Evolutionary conservation across 2,113 vertebrate genomes (phyloP).

Genomic region (Sclerurus mexicanus): DNA sequence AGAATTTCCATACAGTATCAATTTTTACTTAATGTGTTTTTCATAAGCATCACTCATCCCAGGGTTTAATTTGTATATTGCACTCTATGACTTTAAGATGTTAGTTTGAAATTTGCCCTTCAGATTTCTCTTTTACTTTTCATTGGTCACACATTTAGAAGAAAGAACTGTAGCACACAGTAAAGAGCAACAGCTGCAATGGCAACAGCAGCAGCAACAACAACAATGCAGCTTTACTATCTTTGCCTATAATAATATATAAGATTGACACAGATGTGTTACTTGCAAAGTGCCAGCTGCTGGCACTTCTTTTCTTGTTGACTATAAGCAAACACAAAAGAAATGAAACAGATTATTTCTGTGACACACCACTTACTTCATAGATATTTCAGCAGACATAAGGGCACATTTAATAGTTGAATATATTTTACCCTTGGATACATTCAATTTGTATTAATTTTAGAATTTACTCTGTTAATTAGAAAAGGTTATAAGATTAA

Average conservation of each 20-base stretch:
- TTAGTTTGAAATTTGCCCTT: neutral
- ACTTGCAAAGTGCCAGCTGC: neutral
- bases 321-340: neutral
- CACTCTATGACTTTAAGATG: neutral
- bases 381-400: neutral
- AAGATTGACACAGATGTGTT: neutral
- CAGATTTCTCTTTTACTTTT: neutral
- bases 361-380: neutral
- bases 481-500: slow-evolving; percentile 69
- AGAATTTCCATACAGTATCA: neutral
- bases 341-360: neutral
- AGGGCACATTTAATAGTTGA: neutral
- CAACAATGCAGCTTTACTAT: neutral
- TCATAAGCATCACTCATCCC: neutral
- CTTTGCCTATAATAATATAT: neutral
- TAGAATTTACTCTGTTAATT: slow-evolving; percentile 68
- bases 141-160: neutral
- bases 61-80: neutral
- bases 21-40: neutral
- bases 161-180: neutral
- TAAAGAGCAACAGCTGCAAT: slow-evolving; percentile 32
- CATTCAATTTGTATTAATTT: slow-evolving; percentile 63
- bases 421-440: slow-evolving; percentile 49
- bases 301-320: neutral
- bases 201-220: neutral